Evolutionary conservation across 2,888 invertebrate genomes (phyloP), one percentile per base, ranked within the genome.

Genomic region (Toxonevra muliebris): DNA sequence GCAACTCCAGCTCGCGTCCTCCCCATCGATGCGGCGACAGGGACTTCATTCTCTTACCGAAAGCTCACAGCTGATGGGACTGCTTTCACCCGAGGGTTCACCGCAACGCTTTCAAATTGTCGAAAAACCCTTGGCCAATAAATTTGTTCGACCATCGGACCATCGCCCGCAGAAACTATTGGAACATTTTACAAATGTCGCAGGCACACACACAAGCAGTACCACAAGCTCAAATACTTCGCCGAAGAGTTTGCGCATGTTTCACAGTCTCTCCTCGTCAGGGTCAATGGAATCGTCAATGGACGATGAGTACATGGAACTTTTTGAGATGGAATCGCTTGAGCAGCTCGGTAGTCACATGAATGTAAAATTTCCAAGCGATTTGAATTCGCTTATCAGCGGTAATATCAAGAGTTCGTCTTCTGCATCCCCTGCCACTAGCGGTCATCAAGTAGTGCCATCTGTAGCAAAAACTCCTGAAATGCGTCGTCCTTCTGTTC

Each of bases 231-330:
- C 72, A 65, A 68, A 65, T 4, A 80, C 79, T 40, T 78, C 84
- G 19, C 78, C 80, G 8, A 82, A 81, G 69, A 78, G 78, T 65
- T 84, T 85, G 71, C 79, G 81, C 55, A 79, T 87, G 10, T 86
- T 87, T 69, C 85, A 87, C 53, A 87, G 86, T 69, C 82, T 89
- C 19, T 88, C 88, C 5, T 83, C 84, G 5, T 87, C 87, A 43
- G 89, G 89, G 42, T 85, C 86, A 80, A 88, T 88, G 68, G 89
- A 89, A 19, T 71, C 74, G 1, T 87, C 87, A 78, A 90, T 90
- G 79, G 91, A 91, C 74, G 90, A 89, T 59, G 90, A 89, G 76
- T 83, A 83, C 58, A 86, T 89, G 79, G 90, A 91, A 60, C 85
- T 90, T 66, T 87, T 89, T 62, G 89, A 90, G 75, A 85, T 89